A percentile compares a stretch with the other conserved stretches of the same genome.
These are phyloP conservation scores for Eclectus roratus DNA, from an alignment of 2,113 vertebrate species.

Conservation along the genomic window DNA sequence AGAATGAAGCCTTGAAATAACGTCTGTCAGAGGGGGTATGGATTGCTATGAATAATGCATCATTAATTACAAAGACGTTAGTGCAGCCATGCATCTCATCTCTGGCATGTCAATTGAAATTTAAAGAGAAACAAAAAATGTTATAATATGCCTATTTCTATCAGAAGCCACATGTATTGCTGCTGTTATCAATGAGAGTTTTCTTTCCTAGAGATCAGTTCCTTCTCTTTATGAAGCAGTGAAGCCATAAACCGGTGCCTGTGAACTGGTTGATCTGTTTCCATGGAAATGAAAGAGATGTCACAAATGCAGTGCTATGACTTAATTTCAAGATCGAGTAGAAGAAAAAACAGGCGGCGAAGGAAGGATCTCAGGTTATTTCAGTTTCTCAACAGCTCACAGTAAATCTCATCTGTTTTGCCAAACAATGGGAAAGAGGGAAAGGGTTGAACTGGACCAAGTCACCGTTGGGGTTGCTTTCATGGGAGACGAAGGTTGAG, in stretches of 20 bases:
- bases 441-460: not conserved
- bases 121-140: slow-evolving; percentile 8
- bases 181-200: not conserved
- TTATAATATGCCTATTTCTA: not conserved
- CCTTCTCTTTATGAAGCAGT: not conserved
- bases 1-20: not conserved
- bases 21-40: not conserved
- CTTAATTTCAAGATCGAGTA: slow-evolving; percentile 14
- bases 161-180: not conserved
- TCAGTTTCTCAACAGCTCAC: not conserved
- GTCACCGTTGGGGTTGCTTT: not conserved
- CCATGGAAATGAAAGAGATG: slow-evolving; percentile 58
- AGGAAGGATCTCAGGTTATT: not conserved
- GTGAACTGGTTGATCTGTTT: slow-evolving; percentile 37
- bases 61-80: slow-evolving; percentile 13
- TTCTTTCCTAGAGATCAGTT: not conserved
- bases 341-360: not conserved
- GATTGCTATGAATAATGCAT: slow-evolving; percentile 9
- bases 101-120: not conserved
- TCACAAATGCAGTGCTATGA: not conserved
- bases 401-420: not conserved
- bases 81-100: not conserved
- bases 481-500: not conserved
- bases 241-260: not conserved
- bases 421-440: not conserved